Evolutionary conservation across 2,113 vertebrate genomes (phyloP), one percentile per base, ranked within the genome.

Genomic region (Odocoileus virginianus): DNA sequence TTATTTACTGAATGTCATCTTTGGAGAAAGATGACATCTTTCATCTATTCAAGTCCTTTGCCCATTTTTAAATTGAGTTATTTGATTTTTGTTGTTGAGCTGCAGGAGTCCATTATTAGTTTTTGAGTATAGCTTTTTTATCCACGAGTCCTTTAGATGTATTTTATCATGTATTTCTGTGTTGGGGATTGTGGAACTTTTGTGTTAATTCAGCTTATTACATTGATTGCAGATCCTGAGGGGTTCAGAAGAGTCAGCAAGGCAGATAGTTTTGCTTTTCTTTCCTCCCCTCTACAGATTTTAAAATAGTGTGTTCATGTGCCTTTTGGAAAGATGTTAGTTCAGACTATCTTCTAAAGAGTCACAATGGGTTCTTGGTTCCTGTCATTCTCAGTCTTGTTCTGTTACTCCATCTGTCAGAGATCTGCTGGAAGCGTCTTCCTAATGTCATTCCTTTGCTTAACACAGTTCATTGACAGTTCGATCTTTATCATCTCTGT

Each of bases 81-180:
- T 55, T 85, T 84, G 36, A 71, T 45, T 78, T 85, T 86, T 78
- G 40, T 43, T 61, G 55, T 87, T 91, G 55, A 92, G 17, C 81
- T 57, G 45, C 55, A 57, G 36, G 58, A 92, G 30, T 64, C 50
- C 9, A 13, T 67, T 81, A 67, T 45, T 87, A 67, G 6, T 92
- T 88, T 88, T 96, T 79, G 67, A 93, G 40, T 21, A n/a, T 94
- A 43, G 5, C 81, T 85, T 58, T 67, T 95, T 95, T 82, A 86
- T 78, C 83, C 43, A 30, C 3, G 55, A 36, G 14, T 85, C 76
- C 36, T 93, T 84, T 89, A 84, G 58, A 33, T 95, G 28, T 96
- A 60, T 83, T 94, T 86, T n/a, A 81, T 84, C 13, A 82, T 58
- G 10, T 86, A 47, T 91, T 96, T 93, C 47, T 94, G 12, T 57